phyloP scores from a whole-genome alignment of 2,797 vertebrate species.

The Eutrigla gurnardus region DNA sequence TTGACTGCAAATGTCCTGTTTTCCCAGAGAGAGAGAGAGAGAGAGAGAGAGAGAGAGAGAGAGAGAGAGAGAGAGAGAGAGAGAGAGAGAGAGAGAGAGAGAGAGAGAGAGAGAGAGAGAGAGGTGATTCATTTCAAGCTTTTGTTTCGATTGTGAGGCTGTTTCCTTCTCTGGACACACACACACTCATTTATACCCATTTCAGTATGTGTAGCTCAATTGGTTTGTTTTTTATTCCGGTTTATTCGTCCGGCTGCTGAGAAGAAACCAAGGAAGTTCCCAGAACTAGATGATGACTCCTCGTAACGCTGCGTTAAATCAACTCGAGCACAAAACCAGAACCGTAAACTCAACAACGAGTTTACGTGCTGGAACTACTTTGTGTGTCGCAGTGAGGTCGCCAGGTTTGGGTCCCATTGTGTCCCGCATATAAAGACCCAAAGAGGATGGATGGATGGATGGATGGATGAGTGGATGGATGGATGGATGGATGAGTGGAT shows the following conservation, averaged over 20 bases:
- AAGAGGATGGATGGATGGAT: background rate
- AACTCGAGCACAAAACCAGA: too few relatives aligned
- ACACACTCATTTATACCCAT: conserved; percentile 5
- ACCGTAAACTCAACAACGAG: too few relatives aligned
- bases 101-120: background rate
- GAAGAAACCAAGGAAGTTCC: background rate
- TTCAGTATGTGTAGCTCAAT: conserved; percentile 12
- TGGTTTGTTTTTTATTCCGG: conserved; percentile 10
- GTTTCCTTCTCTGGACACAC: conserved; percentile 36
- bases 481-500: too few relatives aligned
- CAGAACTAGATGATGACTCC: background rate
- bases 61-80: too few relatives aligned
- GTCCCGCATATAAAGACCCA: background rate
- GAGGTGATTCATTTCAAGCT: conserved; percentile 48
- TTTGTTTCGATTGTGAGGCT: conserved; percentile 37
- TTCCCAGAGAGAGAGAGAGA: too few relatives aligned
- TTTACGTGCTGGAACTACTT: too few relatives aligned
- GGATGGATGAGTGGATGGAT: background rate
- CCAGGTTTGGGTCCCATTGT: conserved; percentile 6
- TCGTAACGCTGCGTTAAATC: too few relatives aligned
- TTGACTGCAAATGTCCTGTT: too few relatives aligned
- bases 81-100: too few relatives aligned
- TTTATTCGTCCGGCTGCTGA: conserved; percentile 12
- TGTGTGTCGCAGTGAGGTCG: background rate
- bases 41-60: too few relatives aligned